Evolutionary conservation across 2,888 invertebrate species (phyloP).

Genomic region (Microplitis manilae): DNA sequence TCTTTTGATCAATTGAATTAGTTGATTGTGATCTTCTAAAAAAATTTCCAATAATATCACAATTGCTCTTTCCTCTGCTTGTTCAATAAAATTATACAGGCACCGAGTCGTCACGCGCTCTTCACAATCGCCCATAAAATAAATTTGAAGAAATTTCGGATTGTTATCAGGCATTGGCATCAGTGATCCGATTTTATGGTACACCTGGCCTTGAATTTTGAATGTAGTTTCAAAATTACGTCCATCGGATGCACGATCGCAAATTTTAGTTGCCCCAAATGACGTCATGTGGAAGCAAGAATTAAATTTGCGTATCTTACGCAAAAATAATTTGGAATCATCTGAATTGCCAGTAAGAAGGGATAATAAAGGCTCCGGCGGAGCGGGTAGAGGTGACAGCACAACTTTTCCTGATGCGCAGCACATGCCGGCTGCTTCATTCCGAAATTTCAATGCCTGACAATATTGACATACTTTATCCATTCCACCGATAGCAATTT

Average conservation of each 20-base stretch:
- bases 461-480: slow-evolving; percentile 27
- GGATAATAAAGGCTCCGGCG: slow-evolving; percentile 62
- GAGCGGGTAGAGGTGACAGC: slow-evolving; percentile 62
- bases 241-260: not conserved
- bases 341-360: slow-evolving; percentile 24
- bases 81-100: slow-evolving; percentile 49
- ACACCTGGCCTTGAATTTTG: slow-evolving; percentile 44
- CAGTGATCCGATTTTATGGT: slow-evolving; percentile 39
- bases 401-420: slow-evolving; percentile 67
- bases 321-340: slow-evolving; percentile 46
- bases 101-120: slow-evolving; percentile 41
- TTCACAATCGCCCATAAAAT: slow-evolving; percentile 55
- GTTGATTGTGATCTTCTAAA: slow-evolving; percentile 46
- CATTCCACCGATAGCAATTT: slow-evolving; percentile 16
- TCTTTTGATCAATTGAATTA: slow-evolving; percentile 45
- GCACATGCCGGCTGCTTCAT: slow-evolving; percentile 67
- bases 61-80: slow-evolving; percentile 51
- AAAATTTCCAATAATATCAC: slow-evolving; percentile 27
- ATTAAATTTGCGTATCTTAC: slow-evolving; percentile 47
- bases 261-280: slow-evolving; percentile 43
- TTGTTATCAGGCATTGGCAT: slow-evolving; percentile 36
- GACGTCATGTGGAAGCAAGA: slow-evolving; percentile 53
- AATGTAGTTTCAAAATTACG: slow-evolving; percentile 38
- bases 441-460: slow-evolving; percentile 60
- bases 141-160: slow-evolving; percentile 51